These are phyloP conservation scores for Alauda arvensis DNA, from an alignment of 2,797 vertebrate genomes.

Conservation along the genomic window DNA sequence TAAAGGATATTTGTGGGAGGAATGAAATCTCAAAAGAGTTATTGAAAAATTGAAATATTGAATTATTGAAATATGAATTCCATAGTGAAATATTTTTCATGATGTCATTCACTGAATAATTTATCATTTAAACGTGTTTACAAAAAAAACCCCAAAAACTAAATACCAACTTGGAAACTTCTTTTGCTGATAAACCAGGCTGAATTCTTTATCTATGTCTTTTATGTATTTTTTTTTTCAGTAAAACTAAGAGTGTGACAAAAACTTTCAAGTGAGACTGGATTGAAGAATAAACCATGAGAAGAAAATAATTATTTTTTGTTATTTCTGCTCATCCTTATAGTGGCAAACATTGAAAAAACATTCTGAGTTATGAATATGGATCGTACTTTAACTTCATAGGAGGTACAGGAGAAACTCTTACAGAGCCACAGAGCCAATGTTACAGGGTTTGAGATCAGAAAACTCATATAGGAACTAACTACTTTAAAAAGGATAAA, in stretches of 20 bases:
- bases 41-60: background rate
- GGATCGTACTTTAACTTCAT: background rate
- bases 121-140: background rate
- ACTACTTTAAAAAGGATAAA: background rate
- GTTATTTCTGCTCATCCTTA: background rate
- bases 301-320: background rate
- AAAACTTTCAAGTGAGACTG: background rate
- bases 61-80: background rate
- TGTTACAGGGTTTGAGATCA: background rate
- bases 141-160: background rate
- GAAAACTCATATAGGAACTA: background rate
- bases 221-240: background rate
- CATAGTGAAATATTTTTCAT: background rate
- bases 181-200: background rate
- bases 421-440: background rate
- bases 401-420: background rate
- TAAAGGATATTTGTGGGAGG: background rate
- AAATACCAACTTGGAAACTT: background rate
- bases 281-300: background rate
- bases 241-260: background rate
- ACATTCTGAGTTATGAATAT: background rate
- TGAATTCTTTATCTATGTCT: background rate
- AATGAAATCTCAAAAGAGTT: background rate
- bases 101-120: background rate
- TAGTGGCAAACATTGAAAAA: background rate